phyloP scores from a whole-genome alignment of 2,888 invertebrate species.

The Synanthedon formicaeformis region DNA sequence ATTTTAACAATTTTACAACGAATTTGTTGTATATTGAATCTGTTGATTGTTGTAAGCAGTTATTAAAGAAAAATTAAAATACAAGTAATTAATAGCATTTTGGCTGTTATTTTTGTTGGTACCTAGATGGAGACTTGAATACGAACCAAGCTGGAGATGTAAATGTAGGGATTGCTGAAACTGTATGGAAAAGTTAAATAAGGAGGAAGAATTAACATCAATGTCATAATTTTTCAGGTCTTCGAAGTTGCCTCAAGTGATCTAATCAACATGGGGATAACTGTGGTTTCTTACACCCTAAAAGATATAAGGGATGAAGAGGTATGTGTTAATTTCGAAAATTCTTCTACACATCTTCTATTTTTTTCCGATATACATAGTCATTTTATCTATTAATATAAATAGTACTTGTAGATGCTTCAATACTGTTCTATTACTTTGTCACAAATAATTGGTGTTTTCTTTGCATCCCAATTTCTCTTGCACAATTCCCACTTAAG shows the following conservation, averaged over 20 bases:
- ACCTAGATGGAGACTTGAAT: too few relatives aligned
- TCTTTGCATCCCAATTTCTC: not conserved
- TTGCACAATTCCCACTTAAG: not conserved
- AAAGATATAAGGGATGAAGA: conserved; percentile 96
- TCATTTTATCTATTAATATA: not conserved
- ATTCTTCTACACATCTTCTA: not conserved
- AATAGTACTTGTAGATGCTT: not conserved
- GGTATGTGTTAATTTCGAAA: conserved; percentile 65
- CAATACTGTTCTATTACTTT: not conserved
- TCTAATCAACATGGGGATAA: conserved; percentile 96
- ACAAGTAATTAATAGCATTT: too few relatives aligned
- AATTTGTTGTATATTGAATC: too few relatives aligned
- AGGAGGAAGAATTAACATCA: too few relatives aligned
- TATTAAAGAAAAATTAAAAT: too few relatives aligned
- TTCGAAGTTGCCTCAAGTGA: conserved; percentile 96
- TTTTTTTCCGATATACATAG: not conserved
- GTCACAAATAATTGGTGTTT: not conserved
- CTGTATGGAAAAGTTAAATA: too few relatives aligned
- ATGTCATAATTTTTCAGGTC: conserved; percentile 62
- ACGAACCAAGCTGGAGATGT: too few relatives aligned
- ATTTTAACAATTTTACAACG: too few relatives aligned
- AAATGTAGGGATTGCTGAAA: too few relatives aligned
- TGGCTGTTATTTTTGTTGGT: too few relatives aligned
- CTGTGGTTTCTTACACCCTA: conserved; percentile 93
- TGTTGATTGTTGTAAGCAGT: too few relatives aligned